These are phyloP conservation scores for Tupiocoris notatus DNA, from an alignment of 2,888 invertebrate genomes.

Conservation along the genomic window DNA sequence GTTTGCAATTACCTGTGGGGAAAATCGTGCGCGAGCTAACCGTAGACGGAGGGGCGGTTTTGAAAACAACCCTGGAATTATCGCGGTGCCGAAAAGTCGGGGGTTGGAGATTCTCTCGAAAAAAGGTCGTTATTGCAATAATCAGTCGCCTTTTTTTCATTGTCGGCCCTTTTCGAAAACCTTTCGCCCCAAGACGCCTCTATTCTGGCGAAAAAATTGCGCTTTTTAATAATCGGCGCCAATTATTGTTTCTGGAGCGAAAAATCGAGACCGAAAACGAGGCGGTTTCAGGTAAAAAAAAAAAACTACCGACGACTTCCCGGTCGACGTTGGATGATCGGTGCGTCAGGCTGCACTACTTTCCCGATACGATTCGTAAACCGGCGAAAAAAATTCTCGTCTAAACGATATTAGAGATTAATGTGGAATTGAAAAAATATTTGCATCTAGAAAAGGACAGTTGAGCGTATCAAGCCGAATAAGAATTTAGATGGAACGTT, in stretches of 20 bases:
- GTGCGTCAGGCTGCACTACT: no score
- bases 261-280: background rate
- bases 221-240: slow-evolving; percentile 23
- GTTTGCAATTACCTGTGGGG: background rate
- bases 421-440: no score
- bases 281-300: background rate
- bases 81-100: background rate
- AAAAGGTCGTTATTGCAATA: background rate
- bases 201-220: background rate
- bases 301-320: no score
- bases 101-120: background rate
- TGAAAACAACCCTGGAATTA: background rate
- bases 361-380: no score
- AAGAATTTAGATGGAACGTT: no score
- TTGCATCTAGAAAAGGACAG: no score
- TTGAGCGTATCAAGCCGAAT: no score
- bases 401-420: no score
- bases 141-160: background rate
- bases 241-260: slow-evolving; percentile 22
- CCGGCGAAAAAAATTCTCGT: no score
- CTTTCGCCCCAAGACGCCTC: background rate
- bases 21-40: background rate
- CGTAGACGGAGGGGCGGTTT: background rate
- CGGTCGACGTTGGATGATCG: no score
- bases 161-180: background rate